phyloP scores from a whole-genome alignment of 2,113 vertebrate species.

The Sceloporus tristichus region DNA sequence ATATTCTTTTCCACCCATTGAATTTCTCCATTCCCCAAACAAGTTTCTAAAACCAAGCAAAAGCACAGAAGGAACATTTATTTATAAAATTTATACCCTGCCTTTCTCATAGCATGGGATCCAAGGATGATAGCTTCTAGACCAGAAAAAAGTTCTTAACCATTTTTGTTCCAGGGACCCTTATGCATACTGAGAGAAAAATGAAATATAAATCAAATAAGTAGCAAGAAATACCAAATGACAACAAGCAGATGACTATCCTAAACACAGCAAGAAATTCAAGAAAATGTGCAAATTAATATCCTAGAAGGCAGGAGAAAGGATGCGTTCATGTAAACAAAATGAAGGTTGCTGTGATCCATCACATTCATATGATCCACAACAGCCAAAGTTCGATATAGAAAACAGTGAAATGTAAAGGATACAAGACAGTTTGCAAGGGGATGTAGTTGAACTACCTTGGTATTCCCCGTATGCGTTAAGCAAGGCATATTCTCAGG shows the following conservation, averaged over 20 bases:
- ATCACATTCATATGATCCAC: background rate
- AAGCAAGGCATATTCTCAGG: background rate
- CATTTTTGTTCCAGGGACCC: too few relatives aligned
- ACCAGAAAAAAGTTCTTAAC: too few relatives aligned
- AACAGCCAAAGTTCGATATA: background rate
- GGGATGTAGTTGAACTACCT: background rate
- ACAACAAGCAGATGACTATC: background rate
- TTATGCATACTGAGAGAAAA: too few relatives aligned
- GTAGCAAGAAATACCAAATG: background rate
- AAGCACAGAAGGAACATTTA: background rate
- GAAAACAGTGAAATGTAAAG: background rate
- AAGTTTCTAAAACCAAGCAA: background rate
- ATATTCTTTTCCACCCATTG: background rate
- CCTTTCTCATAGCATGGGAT: too few relatives aligned
- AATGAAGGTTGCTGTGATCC: background rate
- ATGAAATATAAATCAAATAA: too few relatives aligned
- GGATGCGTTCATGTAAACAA: background rate
- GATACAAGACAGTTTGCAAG: background rate
- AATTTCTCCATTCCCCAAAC: background rate
- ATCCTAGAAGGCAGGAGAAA: too few relatives aligned
- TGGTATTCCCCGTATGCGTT: background rate
- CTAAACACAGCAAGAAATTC: background rate
- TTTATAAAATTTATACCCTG: too few relatives aligned
- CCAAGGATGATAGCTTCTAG: too few relatives aligned
- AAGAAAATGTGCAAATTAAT: too few relatives aligned